A percentile compares a stretch with the other conserved stretches of the same genome.
Conservation (phyloP, 2,113 vertebrate species). For the Erythrocercus mccallii region DNA sequence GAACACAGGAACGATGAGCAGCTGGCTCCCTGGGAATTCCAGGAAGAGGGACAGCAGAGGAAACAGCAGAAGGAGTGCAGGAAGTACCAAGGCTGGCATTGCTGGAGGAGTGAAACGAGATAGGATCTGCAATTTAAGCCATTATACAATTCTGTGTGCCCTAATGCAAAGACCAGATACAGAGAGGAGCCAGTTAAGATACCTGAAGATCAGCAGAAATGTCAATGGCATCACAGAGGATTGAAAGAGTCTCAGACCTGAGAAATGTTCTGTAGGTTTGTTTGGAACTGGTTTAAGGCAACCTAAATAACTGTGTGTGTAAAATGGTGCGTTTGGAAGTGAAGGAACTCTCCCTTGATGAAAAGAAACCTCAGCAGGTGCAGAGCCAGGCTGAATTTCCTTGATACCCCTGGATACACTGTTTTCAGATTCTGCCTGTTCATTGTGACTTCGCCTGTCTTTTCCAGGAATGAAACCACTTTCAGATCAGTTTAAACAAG, state of each 20-base stretch:
- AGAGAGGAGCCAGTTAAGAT: neutral
- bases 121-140: conserved; percentile 2
- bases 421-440: neutral
- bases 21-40: conserved; percentile 31
- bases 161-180: neutral
- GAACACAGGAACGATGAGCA: conserved; percentile 14
- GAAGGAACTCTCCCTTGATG: neutral
- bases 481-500: neutral
- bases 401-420: neutral
- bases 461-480: neutral
- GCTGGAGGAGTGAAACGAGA: neutral
- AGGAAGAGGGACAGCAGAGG: conserved; percentile 35
- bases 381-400: neutral
- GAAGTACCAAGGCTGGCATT: conserved; percentile 28
- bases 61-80: conserved; percentile 46
- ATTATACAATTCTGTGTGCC: neutral
- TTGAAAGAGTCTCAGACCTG: neutral
- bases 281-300: neutral
- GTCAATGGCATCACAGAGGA: neutral
- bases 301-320: neutral
- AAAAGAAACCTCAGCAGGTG: neutral
- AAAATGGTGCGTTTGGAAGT: neutral
- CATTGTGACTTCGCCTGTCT: neutral
- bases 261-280: neutral
- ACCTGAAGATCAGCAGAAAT: neutral